These are phyloP conservation scores for Hyalella azteca DNA, from an alignment of 2,888 invertebrate species.

Conservation along the genomic window DNA sequence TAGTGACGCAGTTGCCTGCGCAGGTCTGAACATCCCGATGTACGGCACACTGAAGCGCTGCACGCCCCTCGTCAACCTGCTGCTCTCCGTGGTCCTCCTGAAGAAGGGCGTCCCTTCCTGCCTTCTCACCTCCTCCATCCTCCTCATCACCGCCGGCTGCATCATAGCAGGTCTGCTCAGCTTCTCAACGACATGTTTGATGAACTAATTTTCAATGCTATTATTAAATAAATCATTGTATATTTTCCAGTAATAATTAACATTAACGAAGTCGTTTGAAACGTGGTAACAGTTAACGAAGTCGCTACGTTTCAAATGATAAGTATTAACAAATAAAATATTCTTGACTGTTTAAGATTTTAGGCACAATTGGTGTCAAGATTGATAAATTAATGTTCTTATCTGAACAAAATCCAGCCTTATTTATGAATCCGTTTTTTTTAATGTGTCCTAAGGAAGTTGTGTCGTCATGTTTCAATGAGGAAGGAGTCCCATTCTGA, in stretches of 20 bases:
- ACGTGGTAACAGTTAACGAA: neutral
- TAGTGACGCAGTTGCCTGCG: too few species aligned
- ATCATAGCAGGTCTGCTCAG: conserved; percentile 64
- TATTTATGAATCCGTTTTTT: too few species aligned
- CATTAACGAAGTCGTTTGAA: neutral
- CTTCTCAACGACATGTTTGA: too few species aligned
- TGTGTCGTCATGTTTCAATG: too few species aligned
- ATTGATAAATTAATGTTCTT: too few species aligned
- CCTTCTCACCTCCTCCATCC: conserved; percentile 61
- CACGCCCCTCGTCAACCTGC: conserved; percentile 64
- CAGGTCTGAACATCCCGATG: conserved; percentile 67
- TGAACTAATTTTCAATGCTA: neutral
- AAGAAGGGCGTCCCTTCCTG: conserved; percentile 62
- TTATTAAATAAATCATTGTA: neutral
- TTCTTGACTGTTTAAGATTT: too few species aligned
- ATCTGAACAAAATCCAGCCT: too few species aligned
- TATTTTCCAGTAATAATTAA: neutral
- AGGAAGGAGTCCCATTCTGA: too few species aligned
- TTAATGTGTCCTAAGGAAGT: too few species aligned
- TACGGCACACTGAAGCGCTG: conserved; percentile 67
- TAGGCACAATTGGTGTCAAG: too few species aligned
- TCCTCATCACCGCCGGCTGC: conserved; percentile 64
- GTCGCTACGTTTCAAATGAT: too few species aligned
- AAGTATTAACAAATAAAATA: too few species aligned
- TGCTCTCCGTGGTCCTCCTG: conserved; percentile 63